Base-by-base conservation (phyloP, 1,140 invertebrate species). In the Venustaconcha ellipsiformis region DNA sequence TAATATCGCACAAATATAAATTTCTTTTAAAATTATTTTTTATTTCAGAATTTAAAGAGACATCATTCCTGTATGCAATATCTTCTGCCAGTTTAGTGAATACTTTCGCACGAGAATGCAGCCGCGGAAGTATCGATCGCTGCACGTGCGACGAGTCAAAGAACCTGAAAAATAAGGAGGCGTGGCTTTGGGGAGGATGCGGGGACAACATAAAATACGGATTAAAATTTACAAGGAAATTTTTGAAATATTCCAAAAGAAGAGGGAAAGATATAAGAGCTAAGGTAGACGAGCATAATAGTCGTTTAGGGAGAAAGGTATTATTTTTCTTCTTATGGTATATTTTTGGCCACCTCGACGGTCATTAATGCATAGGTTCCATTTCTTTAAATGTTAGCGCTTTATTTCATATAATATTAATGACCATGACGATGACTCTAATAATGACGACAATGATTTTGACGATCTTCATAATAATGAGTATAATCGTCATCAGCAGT, bases 141-240 rank as follows among this genome's bases (percentile, higher is more conserved):
- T 94, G 93, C 83, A 92, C 92, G 66, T 94, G 93, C 82, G 92
- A 93, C 84, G 85, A 88, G 72, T 84, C 85, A 1, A 84, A 84
- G 74, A 88, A 91, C 73, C 76, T 83, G 57, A 76, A 82, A 65
- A 84, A 84, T 68, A 78, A 78, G 57, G 83, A 86, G 78, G 79
- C 83, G 12, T 93, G 92, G 93, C 92, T 92, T 80, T 93, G 92
- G 93, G 93, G 92, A n/a, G 93, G 93, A 6, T 94, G 93, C 87
- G 93, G 92, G 26, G 93, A 94, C 88, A 93, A 94, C 86, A 89
- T 94, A 58, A 89, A 91, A 70, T 93, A 92, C 81, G 93, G 92
- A 37, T 86, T 92, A n/a, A 90, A 92, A 83, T 93, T 93, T 81
- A 91, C 92, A 20, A 83, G 91, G 80, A 89, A 91, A 78, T 94